Evolutionary conservation across 2,888 invertebrate genomes (phyloP).

Genomic region (Acleris holmiana): DNA sequence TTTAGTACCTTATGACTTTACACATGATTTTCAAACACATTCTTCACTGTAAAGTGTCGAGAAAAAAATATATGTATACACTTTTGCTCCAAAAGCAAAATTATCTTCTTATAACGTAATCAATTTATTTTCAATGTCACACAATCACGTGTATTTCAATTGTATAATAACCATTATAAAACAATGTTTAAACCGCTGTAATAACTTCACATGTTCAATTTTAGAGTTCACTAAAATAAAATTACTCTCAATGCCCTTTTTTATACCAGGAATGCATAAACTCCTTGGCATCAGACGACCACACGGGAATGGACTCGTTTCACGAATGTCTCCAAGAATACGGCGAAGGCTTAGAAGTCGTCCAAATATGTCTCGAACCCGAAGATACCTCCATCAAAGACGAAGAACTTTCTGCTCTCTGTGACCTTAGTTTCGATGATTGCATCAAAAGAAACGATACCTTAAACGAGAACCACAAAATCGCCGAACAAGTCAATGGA

Average conservation of each 20-base stretch:
- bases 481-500: slow-evolving; percentile 59
- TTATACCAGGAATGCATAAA: slow-evolving; percentile 78
- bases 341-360: slow-evolving; percentile 85
- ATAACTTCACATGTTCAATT: too few species aligned
- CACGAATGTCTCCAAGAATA: slow-evolving; percentile 87
- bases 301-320: slow-evolving; percentile 86
- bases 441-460: slow-evolving; percentile 55
- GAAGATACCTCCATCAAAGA: slow-evolving; percentile 83
- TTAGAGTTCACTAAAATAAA: too few species aligned
- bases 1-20: too few species aligned
- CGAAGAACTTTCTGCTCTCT: slow-evolving; percentile 75
- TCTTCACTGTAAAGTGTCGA: too few species aligned
- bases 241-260: slow-evolving; percentile 16
- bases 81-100: too few species aligned
- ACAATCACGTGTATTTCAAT: too few species aligned
- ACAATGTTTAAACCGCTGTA: too few species aligned
- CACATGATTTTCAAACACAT: too few species aligned
- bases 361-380: slow-evolving; percentile 86
- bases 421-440: slow-evolving; percentile 76
- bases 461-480: slow-evolving; percentile 49
- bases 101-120: too few species aligned
- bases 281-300: slow-evolving; percentile 85
- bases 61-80: too few species aligned
- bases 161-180: too few species aligned
- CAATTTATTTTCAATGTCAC: too few species aligned